These are phyloP conservation scores for Catalaphyllia jardinei DNA, from an alignment of 64 coral and sea anemone species.

Conservation along the genomic window DNA sequence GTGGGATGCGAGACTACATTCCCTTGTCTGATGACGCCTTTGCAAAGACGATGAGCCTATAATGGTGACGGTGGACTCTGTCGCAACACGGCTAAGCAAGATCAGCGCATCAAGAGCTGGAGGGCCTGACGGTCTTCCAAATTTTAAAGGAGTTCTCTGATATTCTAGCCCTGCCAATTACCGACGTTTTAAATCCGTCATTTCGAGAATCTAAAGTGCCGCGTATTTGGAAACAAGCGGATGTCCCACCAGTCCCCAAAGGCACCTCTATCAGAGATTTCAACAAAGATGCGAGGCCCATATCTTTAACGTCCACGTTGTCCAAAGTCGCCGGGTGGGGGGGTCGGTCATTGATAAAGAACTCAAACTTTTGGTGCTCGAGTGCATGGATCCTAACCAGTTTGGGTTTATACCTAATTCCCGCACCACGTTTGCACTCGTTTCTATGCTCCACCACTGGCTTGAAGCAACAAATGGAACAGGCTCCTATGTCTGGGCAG, in stretches of 20 bases:
- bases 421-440: neutral
- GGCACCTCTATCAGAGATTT: too few species aligned
- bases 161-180: neutral
- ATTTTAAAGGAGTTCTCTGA: neutral
- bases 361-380: too few species aligned
- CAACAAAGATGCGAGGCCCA: neutral
- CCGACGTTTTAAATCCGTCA: neutral
- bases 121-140: constrained; percentile 11
- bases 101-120: neutral
- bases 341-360: too few species aligned
- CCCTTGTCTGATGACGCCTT: constrained; percentile 10
- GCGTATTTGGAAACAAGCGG: neutral
- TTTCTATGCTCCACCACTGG: constrained; percentile 15
- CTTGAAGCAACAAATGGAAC: neutral
- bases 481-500: neutral
- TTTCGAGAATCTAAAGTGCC: constrained; percentile 24
- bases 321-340: too few species aligned
- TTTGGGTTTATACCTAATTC: neutral
- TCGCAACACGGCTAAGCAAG: neutral
- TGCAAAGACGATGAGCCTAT: constrained; percentile 47
- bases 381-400: neutral
- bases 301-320: too few species aligned
- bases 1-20: constrained; percentile 11
- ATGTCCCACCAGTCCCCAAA: constrained; percentile 18
- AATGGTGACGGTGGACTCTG: neutral